Evolutionary conservation across 2,113 vertebrate genomes (phyloP).

Genomic region (Perccottus glenii): DNA sequence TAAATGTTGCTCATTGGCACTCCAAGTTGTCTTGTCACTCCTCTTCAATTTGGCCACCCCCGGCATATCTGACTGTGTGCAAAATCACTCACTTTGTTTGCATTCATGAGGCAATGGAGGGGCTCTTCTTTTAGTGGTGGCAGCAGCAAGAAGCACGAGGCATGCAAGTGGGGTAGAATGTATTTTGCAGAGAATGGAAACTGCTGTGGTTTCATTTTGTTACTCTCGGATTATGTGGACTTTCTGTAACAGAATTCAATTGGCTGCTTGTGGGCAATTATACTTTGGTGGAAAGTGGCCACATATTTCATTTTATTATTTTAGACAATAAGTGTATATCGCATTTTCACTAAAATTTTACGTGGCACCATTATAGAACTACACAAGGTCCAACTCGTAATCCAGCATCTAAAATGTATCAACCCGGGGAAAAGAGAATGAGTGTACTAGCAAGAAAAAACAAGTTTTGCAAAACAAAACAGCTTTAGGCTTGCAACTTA

Average conservation of each 20-base stretch:
- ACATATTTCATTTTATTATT: too few relatives aligned
- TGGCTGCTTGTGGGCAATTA: constrained; percentile 4
- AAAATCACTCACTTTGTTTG: not conserved
- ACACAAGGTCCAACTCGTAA: not conserved
- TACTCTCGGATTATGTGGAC: constrained; percentile 11
- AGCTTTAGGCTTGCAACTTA: constrained; percentile 7
- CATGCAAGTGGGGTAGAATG: constrained; percentile 4
- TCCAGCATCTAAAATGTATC: not conserved
- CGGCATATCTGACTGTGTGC: not conserved
- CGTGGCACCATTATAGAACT: not conserved
- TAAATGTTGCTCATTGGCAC: constrained; percentile 19
- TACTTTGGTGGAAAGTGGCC: constrained; percentile 1
- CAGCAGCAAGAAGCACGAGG: constrained; percentile 21
- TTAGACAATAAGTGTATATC: not conserved
- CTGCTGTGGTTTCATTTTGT: not conserved
- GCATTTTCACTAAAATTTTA: not conserved
- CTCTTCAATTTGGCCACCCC: constrained; percentile 3
- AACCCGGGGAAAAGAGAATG: not conserved
- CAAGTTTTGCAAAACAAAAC: constrained; percentile 11
- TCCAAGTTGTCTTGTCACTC: constrained; percentile 7
- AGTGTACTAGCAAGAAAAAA: constrained; percentile 8
- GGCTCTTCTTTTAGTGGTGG: constrained; percentile 20
- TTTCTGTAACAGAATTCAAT: constrained; percentile 16
- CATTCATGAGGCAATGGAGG: constrained; percentile 5
- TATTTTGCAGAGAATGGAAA: constrained; percentile 2